A percentile compares a stretch with the other conserved stretches of the same genome.
Conservation (phyloP, 2,113 vertebrate species). For the Ophiodon elongatus region DNA sequence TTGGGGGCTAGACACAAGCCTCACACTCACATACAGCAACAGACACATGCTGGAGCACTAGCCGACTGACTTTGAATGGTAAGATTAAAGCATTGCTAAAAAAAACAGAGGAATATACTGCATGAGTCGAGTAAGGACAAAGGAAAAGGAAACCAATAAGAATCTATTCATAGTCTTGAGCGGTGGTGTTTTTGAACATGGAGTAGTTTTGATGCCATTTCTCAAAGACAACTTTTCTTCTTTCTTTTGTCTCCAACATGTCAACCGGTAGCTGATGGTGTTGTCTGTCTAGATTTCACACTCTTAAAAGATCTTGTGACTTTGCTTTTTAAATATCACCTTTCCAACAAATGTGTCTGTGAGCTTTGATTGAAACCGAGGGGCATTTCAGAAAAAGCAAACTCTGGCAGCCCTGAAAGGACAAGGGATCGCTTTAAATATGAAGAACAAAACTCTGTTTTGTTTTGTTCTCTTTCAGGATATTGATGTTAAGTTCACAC, state of each 20-base stretch:
- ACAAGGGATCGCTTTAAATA: conserved; percentile 26
- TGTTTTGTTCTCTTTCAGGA: conserved; percentile 30
- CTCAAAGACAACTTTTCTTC: conserved; percentile 47
- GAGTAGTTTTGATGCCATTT: conserved; percentile 50
- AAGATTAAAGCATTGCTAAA: conserved; percentile 41
- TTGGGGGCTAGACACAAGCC: neutral
- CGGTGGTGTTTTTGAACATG: conserved; percentile 45
- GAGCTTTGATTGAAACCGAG: conserved; percentile 35
- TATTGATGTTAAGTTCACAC: conserved; percentile 20
- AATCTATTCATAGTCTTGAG: conserved; percentile 46
- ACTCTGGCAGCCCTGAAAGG: conserved; percentile 21
- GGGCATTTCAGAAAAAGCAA: conserved; percentile 17
- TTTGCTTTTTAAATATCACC: conserved; percentile 62
- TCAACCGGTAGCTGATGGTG: conserved; percentile 60
- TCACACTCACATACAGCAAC: conserved; percentile 4
- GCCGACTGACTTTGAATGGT: conserved; percentile 42
- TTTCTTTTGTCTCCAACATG: conserved; percentile 51
- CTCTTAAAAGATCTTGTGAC: conserved; percentile 40
- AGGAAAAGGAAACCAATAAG: conserved; percentile 33
- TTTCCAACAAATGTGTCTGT: conserved; percentile 31
- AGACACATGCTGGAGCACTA: conserved; percentile 43
- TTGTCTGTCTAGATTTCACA: conserved; percentile 59
- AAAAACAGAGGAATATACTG: conserved; percentile 19
- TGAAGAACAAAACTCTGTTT: conserved; percentile 19
- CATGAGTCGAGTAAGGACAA: neutral